Evolutionary conservation across 2,888 invertebrate genomes (phyloP).

Genomic region (Thereva unica): DNA sequence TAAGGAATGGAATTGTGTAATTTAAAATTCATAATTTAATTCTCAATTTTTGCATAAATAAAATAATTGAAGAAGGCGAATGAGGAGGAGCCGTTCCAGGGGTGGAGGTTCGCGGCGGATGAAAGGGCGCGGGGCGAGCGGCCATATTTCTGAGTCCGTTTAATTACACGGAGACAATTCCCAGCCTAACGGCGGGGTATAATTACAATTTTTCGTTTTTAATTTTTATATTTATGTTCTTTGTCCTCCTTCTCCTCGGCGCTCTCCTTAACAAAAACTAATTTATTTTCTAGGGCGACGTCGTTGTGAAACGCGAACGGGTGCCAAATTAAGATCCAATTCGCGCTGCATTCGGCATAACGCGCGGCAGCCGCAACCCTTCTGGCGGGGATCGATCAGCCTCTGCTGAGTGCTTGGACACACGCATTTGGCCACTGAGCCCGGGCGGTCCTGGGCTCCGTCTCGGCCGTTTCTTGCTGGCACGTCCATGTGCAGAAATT

Average conservation of each 20-base stretch:
- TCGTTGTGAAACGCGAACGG: no score
- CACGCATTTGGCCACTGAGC: constrained; percentile 25
- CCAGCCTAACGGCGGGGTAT: constrained; percentile 27
- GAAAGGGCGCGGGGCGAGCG: not conserved
- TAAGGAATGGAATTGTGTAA: constrained; percentile 37
- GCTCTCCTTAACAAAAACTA: no score
- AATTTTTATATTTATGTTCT: no score
- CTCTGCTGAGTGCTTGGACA: constrained; percentile 15
- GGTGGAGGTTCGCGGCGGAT: not conserved
- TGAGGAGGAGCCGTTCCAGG: constrained; percentile 8
- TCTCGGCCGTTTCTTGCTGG: constrained; percentile 27
- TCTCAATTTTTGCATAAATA: constrained; percentile 37
- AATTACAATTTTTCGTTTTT: constrained; percentile 19
- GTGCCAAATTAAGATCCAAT: no score
- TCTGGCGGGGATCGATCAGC: constrained; percentile 10
- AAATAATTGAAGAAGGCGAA: constrained; percentile 32
- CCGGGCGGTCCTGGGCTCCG: not conserved
- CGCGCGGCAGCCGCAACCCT: not conserved
- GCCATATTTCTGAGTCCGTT: constrained; percentile 28
- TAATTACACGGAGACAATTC: constrained; percentile 32
- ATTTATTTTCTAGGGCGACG: no score
- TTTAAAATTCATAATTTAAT: constrained; percentile 37
- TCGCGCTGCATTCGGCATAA: no score
- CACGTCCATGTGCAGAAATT: constrained; percentile 36
- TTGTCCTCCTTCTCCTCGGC: no score